Base-by-base conservation (phyloP, 2,113 vertebrate species). In the Bostrychus sinensis region DNA sequence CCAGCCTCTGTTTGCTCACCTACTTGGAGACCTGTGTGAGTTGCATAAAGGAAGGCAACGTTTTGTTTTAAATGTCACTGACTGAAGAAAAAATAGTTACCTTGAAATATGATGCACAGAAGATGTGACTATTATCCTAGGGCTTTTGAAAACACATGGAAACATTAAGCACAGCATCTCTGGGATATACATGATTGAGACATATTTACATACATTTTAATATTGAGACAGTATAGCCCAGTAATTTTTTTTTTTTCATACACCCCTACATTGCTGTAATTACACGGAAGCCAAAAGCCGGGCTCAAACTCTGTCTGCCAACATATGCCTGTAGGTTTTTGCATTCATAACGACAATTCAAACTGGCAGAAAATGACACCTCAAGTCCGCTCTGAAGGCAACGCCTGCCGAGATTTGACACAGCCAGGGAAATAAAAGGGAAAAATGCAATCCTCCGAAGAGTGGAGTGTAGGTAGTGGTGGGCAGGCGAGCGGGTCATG, bases 371-470 rank as follows among this genome's bases (percentile, higher is more conserved):
- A 54, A 60, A 77, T 66, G 70, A 41, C 41, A 74, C 58, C 56
- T 63, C 60, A 10, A 13, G 6, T 14, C 26, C 28, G 63, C 60
- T 34, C 17, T 25, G 59, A 63, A 73, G 62, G 67, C 41, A 78
- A 69, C 67, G 55, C 72, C 59, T 61, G 59, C 28, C 55, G 60
- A 64, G 32, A 57, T 77, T 62, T 70, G 75, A 79, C 13, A 53
- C 41, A n/a, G 66, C 62, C 59, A 39, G 80, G 81, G 82, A 84
- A 87, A 85, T 82, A 66, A 87, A 70, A 78, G 43, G 50, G 61
- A 75, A 88, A 88, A 90, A 85, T 72, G 87, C 19, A 22, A 85
- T 88, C 78, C 56, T n/a, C 70, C 66, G 73, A 81, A 63, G 46
- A 72, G 41, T 1, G 17, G 17, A 53, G 72, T 70, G 57, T 62